These are phyloP conservation scores for Ancistrus triradiatus DNA, from an alignment of 2,113 vertebrate genomes.

Conservation along the genomic window DNA sequence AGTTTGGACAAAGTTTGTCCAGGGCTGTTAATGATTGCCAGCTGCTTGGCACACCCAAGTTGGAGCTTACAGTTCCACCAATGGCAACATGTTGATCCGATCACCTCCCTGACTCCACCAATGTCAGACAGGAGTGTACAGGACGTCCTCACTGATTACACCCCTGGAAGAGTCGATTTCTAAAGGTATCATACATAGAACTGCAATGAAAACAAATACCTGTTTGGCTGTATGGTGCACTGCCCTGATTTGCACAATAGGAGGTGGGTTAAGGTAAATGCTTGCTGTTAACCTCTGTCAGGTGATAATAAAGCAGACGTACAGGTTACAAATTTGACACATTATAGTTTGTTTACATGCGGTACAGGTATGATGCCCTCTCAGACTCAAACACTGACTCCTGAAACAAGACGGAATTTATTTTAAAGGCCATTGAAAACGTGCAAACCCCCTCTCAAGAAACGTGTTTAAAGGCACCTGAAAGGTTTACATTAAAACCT, in stretches of 20 bases:
- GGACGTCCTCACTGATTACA: not conserved
- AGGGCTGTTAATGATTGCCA: slow-evolving; percentile 49
- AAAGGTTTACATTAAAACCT: too few species aligned
- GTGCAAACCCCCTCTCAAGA: too few species aligned
- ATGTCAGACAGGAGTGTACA: slow-evolving; percentile 3
- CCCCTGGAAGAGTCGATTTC: too few species aligned
- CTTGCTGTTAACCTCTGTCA: not conserved
- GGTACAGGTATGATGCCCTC: too few species aligned
- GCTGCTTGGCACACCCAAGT: slow-evolving; percentile 40
- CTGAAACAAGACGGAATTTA: too few species aligned
- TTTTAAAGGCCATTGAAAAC: too few species aligned
- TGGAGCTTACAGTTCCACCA: slow-evolving; percentile 29
- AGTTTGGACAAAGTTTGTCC: slow-evolving; percentile 49
- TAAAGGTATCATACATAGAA: slow-evolving; percentile 4
- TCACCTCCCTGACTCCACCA: slow-evolving; percentile 35
- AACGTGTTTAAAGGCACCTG: too few species aligned
- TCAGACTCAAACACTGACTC: too few species aligned
- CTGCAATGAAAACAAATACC: slow-evolving; percentile 15
- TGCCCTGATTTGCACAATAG: slow-evolving; percentile 19
- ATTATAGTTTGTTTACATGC: not conserved
- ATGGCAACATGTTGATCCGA: slow-evolving; percentile 23
- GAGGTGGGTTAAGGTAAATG: slow-evolving; percentile 11
- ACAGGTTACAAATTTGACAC: not conserved
- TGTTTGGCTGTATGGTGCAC: slow-evolving; percentile 22
- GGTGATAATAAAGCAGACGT: not conserved